These are phyloP conservation scores for Mythimna ferrago DNA, from an alignment of 2,888 invertebrate genomes.

Conservation along the genomic window DNA sequence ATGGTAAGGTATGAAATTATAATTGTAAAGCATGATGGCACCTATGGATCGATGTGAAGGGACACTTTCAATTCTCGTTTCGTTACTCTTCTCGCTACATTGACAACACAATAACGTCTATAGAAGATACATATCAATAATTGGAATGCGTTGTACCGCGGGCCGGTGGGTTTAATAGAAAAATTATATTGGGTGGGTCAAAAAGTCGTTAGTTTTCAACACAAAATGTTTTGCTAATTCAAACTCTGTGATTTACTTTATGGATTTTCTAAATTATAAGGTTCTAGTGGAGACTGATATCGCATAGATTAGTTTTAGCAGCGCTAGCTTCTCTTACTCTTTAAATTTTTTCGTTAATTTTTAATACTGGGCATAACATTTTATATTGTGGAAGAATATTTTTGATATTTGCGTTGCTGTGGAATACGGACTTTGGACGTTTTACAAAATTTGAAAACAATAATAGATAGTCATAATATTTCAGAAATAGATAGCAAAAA, in stretches of 20 bases:
- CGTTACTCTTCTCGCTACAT: conserved; percentile 80
- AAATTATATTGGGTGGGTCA: conserved; percentile 73
- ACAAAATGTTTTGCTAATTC: conserved; percentile 88
- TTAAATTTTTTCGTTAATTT: conserved; percentile 77
- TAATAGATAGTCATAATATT: conserved; percentile 52
- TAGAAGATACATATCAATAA: conserved; percentile 90
- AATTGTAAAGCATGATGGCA: conserved; percentile 80
- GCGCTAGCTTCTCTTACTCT: conserved; percentile 89
- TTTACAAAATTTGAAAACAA: conserved; percentile 50
- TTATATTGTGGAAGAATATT: conserved; percentile 77
- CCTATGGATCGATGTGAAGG: conserved; percentile 86
- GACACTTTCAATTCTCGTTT: conserved; percentile 83
- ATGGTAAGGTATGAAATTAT: conserved; percentile 84
- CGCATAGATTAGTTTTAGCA: conserved; percentile 91
- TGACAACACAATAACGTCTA: conserved; percentile 81
- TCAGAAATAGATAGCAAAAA: conserved; percentile 54
- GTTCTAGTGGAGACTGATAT: conserved; percentile 91
- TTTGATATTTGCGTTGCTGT: conserved; percentile 83
- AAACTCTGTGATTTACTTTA: conserved; percentile 90
- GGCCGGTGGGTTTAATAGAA: conserved; percentile 75
- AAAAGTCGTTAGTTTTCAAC: conserved; percentile 81
- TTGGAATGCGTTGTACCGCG: conserved; percentile 81
- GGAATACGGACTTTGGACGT: conserved; percentile 66
- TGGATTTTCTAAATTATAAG: conserved; percentile 90
- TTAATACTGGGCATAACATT: conserved; percentile 80